These are phyloP conservation scores for Mycalesis mineus DNA, from an alignment of 2,888 invertebrate species.

Conservation along the genomic window DNA sequence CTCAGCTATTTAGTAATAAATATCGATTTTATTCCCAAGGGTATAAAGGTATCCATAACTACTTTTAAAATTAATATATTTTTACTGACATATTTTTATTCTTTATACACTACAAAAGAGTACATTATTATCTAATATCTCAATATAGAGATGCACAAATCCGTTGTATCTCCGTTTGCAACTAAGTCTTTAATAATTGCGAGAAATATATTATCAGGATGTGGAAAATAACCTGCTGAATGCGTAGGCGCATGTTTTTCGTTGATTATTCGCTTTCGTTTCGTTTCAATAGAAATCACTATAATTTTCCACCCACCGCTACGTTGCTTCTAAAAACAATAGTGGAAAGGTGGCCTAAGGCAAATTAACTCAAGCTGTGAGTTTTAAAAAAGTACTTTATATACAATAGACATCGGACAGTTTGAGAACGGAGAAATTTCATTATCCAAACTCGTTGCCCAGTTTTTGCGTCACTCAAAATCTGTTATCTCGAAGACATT, in stretches of 20 bases:
- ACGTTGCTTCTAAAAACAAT: too few relatives aligned
- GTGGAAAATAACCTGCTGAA: too few relatives aligned
- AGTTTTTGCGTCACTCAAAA: slow-evolving; percentile 59
- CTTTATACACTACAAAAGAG: background rate
- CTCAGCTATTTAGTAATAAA: background rate
- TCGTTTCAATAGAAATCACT: too few relatives aligned
- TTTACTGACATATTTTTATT: background rate
- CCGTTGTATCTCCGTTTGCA: too few relatives aligned
- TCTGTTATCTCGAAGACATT: slow-evolving; percentile 61
- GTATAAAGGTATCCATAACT: background rate
- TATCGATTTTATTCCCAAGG: too few relatives aligned
- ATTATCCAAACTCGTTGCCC: slow-evolving; percentile 54
- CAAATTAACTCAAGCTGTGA: slow-evolving; percentile 19
- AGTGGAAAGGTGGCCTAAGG: background rate
- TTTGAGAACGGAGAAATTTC: slow-evolving; percentile 44
- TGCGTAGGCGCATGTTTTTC: too few relatives aligned
- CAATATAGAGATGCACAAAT: too few relatives aligned
- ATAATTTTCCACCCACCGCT: too few relatives aligned
- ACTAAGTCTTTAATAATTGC: too few relatives aligned
- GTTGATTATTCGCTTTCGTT: too few relatives aligned
- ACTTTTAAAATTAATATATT: background rate
- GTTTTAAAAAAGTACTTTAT: slow-evolving; percentile 12
- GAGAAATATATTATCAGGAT: too few relatives aligned
- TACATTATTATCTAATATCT: too few relatives aligned
- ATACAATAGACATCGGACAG: slow-evolving; percentile 20